Conservation (phyloP, 2,888 invertebrate genomes). For the Tinea semifulvella region DNA sequence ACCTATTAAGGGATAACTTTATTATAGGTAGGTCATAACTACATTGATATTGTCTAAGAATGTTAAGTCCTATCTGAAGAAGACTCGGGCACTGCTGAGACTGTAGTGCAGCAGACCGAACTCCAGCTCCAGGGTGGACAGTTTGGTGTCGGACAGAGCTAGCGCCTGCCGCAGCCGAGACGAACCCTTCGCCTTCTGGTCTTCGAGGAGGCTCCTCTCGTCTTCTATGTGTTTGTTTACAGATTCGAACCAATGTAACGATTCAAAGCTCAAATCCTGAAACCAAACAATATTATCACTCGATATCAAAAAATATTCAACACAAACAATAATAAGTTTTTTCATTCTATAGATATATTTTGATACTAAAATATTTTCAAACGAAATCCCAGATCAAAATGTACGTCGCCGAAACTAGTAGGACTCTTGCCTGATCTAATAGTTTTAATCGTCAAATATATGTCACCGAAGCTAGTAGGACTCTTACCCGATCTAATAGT, state of each 20-base stretch:
- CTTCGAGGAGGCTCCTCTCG: slow-evolving; percentile 66
- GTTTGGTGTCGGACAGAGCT: slow-evolving; percentile 86
- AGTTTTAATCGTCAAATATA: too few species aligned
- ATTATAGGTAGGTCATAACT: too few species aligned
- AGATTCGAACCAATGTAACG: slow-evolving; percentile 95
- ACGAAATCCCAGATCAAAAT: too few species aligned
- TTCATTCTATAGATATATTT: too few species aligned
- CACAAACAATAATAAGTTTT: background rate
- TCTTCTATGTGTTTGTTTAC: slow-evolving; percentile 76
- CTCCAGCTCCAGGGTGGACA: slow-evolving; percentile 78
- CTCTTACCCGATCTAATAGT: too few species aligned
- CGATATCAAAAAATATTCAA: background rate
- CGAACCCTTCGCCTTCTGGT: slow-evolving; percentile 76
- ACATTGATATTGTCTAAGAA: too few species aligned
- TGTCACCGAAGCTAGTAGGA: too few species aligned
- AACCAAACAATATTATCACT: slow-evolving; percentile 22
- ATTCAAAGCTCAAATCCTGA: slow-evolving; percentile 82
- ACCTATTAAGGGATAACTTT: too few species aligned
- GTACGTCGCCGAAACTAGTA: too few species aligned
- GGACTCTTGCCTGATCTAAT: too few species aligned
- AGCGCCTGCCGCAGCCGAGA: slow-evolving; percentile 93
- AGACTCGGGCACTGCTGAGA: slow-evolving; percentile 93
- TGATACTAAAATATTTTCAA: too few species aligned
- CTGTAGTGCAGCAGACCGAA: slow-evolving; percentile 91
- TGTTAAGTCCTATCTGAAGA: slow-evolving; percentile 89